Percentiles rank a stretch among this genome's conserved stretches.
Evolutionary conservation across 2,113 vertebrate species (phyloP).

Genomic region (Sapajus apella): DNA sequence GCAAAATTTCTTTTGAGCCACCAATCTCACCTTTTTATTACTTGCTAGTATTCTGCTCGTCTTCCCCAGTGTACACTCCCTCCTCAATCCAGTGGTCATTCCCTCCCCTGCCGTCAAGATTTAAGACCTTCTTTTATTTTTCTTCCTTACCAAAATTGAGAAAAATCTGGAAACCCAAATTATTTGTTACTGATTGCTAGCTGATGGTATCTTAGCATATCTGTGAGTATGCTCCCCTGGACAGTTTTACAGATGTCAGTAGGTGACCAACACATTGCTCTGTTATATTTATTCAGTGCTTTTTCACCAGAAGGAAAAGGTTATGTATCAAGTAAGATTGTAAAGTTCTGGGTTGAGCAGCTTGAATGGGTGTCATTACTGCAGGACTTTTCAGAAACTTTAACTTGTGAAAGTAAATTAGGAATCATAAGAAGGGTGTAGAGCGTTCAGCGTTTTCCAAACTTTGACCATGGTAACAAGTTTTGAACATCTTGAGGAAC

Average conservation of each 20-base stretch:
- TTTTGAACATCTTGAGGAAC: background rate
- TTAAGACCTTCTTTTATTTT: background rate
- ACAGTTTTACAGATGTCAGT: background rate
- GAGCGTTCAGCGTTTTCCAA: background rate
- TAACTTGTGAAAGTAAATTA: background rate
- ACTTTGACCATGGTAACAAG: background rate
- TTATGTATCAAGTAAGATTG: background rate
- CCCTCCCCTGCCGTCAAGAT: fast-evolving
- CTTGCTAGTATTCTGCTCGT: background rate
- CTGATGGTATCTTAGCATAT: background rate
- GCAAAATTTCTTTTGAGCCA: background rate
- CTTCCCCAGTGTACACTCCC: fast-evolving
- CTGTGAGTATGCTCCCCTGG: background rate
- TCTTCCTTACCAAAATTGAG: background rate
- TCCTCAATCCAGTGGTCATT: background rate
- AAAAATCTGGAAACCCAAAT: background rate
- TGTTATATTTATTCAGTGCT: background rate
- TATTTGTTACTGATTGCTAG: background rate
- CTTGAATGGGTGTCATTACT: background rate
- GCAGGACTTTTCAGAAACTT: background rate
- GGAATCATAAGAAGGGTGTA: background rate
- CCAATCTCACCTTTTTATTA: background rate
- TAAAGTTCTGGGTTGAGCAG: background rate
- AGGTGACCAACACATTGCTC: no score
- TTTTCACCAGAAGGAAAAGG: background rate